Evolutionary conservation across 1,140 invertebrate genomes (phyloP), one percentile per base, ranked within the genome.

Genomic region (Drosophila pandora): DNA sequence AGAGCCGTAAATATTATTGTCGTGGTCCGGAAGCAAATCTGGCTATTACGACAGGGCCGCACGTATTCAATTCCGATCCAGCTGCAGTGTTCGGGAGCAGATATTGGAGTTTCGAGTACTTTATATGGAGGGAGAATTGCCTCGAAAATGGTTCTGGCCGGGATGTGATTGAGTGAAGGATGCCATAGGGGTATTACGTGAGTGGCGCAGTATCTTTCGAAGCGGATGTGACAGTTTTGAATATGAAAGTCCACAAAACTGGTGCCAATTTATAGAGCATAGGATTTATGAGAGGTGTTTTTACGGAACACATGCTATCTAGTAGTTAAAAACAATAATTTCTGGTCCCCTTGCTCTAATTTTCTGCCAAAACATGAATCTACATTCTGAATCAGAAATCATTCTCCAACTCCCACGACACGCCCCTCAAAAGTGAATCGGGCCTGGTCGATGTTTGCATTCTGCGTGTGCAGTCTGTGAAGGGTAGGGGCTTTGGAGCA

Each of bases 1-100:
- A 87, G 76, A 76, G 71, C 81, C 79, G 83, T 88, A 79, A 83
- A 87, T 87, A 76, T 88, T 87, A 58, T 79, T 71, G 45, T 52
- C 50, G 55, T 76, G 54, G 64, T 34, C 32, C 37, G 21, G 62
- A 50, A 59, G 52, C 55, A 43, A 57, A 57, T 49, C 60, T 43
- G 54, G 41, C 59, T 71, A 50, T 63, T 72, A 55, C 60, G 58
- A 22, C 48, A 45, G 55, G 22, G 9, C 30, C 43, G 25, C 72
- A 84, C 55, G 74, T 78, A 57, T 69, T 64, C 69, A 62, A 75
- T 79, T 78, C 81, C 50, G 45, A 21, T 10, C 37, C n/a, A 39
- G n/a, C 52, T 65, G 69, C 57, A 64, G 32, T 61, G 49, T 30
- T 41, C 37, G 25, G 53, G 49, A 55, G 37, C 49, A 61, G 78